Percentiles rank a stretch among this genome's conserved stretches.
phyloP scores from a whole-genome alignment of 2,113 vertebrate species.

The Erinaceus europaeus region DNA sequence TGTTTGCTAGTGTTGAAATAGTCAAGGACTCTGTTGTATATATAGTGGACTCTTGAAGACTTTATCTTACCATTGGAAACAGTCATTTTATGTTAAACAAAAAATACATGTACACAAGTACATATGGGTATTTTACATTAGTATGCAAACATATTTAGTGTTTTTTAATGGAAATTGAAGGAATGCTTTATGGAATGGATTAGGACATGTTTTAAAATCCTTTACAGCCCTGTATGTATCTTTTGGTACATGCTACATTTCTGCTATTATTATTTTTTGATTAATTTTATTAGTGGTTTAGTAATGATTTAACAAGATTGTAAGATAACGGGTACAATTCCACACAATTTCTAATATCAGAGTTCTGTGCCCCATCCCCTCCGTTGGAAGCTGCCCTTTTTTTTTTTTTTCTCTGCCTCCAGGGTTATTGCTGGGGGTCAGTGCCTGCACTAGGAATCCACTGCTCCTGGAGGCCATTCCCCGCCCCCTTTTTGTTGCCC shows the following conservation, averaged over 20 bases:
- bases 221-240: not conserved
- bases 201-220: not conserved
- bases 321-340: too few species aligned
- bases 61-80: constrained; percentile 1
- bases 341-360: too few species aligned
- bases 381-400: too few species aligned
- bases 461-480: too few species aligned
- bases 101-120: constrained; percentile 5
- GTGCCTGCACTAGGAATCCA: too few species aligned
- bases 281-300: too few species aligned
- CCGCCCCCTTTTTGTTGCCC: too few species aligned
- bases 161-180: constrained; percentile 16
- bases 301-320: too few species aligned
- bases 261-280: too few species aligned
- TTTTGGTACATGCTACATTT: not conserved
- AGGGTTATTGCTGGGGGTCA: too few species aligned
- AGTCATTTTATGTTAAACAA: constrained; percentile 36
- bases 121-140: not conserved
- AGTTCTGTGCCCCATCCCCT: too few species aligned
- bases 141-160: constrained; percentile 23
- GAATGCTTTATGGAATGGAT: not conserved
- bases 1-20: not conserved
- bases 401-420: too few species aligned
- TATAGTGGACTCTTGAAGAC: not conserved
- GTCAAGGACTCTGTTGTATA: not conserved